Evolutionary conservation across 2,113 vertebrate genomes (phyloP).

Genomic region (Cephalophus harveyi): DNA sequence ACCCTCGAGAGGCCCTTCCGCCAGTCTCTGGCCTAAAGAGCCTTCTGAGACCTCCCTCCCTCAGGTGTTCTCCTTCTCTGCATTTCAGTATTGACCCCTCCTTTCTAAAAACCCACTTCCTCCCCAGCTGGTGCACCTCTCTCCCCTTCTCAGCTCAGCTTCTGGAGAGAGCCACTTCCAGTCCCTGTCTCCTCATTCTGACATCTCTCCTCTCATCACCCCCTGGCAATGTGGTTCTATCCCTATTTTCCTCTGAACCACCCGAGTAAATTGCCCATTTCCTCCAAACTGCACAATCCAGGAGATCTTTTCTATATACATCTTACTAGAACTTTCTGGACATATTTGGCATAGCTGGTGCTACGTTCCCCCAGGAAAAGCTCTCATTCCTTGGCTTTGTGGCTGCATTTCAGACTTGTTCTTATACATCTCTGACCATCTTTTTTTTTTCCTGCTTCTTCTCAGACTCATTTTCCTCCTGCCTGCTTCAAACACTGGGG

Average conservation of each 20-base stretch:
- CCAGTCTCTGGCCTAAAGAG: neutral
- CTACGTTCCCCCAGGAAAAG: neutral
- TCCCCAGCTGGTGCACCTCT: too few species aligned
- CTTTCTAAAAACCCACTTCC: neutral
- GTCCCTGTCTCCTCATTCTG: neutral
- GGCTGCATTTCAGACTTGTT: neutral
- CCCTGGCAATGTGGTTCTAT: neutral
- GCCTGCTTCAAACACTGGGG: neutral
- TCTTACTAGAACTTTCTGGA: slow-evolving; percentile 4
- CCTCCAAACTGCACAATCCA: neutral
- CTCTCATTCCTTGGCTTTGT: neutral
- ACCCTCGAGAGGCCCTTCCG: neutral
- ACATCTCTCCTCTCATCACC: neutral
- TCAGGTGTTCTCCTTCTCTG: neutral
- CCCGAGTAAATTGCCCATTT: neutral
- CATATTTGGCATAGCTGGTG: neutral
- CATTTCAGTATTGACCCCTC: neutral
- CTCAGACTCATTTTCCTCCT: neutral
- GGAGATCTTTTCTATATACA: neutral
- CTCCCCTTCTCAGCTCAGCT: neutral
- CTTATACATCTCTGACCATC: neutral
- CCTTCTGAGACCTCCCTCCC: too few species aligned
- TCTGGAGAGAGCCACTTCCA: neutral
- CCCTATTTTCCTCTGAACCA: neutral
- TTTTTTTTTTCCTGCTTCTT: neutral